Evolutionary conservation across 2,797 vertebrate species (phyloP), one percentile per base, ranked within the genome.

Genomic region (Anniella stebbinsi): DNA sequence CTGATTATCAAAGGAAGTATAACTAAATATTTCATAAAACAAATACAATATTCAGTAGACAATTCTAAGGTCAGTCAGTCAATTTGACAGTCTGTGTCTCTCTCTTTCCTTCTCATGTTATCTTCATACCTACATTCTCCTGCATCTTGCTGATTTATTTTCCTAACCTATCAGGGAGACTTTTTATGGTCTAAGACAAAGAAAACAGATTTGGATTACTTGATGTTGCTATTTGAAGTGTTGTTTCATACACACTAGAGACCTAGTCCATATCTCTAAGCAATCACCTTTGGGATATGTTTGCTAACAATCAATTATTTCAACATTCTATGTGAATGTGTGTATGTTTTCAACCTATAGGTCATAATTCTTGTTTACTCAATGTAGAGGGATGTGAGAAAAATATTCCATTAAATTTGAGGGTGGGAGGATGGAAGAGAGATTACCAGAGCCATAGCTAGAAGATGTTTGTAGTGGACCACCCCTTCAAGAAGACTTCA

Each of bases 201-300:
- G 72, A 86, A 69, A 80, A 28, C 7, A 45, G 54, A 6, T 38
- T 23, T 54, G 8, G 2, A 10, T 73, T 54, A 48, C 41, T 15
- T n/a, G 66, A 25, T 33, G 36, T 63, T 36, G 17, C 28, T 80
- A 80, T 89, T 89, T 86, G 36, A 80, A 72, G 28, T 41, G 69
- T 38, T 28, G 28, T n/a, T 72, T 63, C 23, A 41, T 36, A 60
- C 4, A 33, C 67, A 73, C 76, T 48, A 15, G 84, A 63, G 84
- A 73, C 38, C 17, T 60, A 81, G 66, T 48, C 41, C 11, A 9
- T 67, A 38, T 77, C n/a, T 38, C 54, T 18, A 15, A 80, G 5
- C 41, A 75, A 8, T n/a, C 66, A 48, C 88, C 89, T 72, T 48
- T 36, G 83, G 84, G 88, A 90, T 28, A 63, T 80, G 51, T 18